Percentiles rank a stretch among this genome's conserved stretches.
Conservation (phyloP, 2,797 vertebrate genomes). For the Pseudochromis fuscus region DNA sequence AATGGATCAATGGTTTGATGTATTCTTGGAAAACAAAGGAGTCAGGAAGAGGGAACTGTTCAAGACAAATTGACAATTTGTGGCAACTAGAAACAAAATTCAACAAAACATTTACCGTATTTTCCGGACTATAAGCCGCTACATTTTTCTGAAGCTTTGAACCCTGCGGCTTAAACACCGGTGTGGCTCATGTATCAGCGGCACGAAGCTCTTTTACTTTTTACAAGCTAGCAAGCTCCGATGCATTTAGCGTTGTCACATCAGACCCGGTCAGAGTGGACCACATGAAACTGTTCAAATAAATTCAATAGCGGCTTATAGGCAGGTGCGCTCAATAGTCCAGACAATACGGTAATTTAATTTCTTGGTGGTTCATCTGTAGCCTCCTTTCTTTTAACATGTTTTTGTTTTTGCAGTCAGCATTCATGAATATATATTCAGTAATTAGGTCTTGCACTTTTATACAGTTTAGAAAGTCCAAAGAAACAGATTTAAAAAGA, state of each 20-base stretch:
- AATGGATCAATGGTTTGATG: constrained; percentile 17
- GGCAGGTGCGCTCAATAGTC: too few species aligned
- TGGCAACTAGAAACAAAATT: background rate
- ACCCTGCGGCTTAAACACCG: too few species aligned
- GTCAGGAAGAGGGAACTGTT: background rate
- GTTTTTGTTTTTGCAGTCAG: background rate
- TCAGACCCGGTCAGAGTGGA: too few species aligned
- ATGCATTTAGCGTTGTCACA: too few species aligned
- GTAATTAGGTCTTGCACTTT: background rate
- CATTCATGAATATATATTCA: background rate
- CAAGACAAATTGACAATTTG: background rate
- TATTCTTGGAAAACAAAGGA: constrained; percentile 15
- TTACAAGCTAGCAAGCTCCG: too few species aligned
- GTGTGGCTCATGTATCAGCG: too few species aligned
- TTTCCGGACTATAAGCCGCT: too few species aligned
- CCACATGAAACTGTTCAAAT: too few species aligned
- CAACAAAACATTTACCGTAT: background rate
- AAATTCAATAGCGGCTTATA: too few species aligned
- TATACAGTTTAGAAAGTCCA: background rate
- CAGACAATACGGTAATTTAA: constrained; percentile 20
- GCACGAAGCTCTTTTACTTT: too few species aligned
- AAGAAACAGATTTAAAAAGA: background rate
- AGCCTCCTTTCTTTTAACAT: background rate
- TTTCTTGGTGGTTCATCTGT: background rate
- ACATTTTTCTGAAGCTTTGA: too few species aligned